Evolutionary conservation across 2,888 invertebrate species (phyloP), one percentile per base, ranked within the genome.

Genomic region (Aleiodes leptofemur): DNA sequence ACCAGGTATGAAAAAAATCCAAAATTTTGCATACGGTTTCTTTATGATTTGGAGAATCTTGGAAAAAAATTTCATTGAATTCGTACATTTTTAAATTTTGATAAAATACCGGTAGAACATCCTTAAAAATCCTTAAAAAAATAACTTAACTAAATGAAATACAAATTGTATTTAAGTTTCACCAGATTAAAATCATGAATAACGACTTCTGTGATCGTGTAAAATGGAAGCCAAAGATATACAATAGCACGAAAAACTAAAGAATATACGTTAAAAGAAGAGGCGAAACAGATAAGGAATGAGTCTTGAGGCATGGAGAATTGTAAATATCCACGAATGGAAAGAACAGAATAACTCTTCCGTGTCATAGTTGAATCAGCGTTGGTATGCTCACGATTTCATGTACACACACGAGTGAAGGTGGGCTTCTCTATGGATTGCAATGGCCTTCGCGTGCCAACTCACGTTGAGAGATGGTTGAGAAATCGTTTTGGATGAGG

Each of bases 361-460:
- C 56, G 66, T 72, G 72, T 72, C 57, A 53, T 53, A 72, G 51
- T 50, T 51, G 64, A 51, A 48, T 53, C 53, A 38, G 53, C 48
- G 64, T 43, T n/a, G 66, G 72, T 72, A 72, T 72, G 64, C 56
- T 38, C 16, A 64, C 29, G 64, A 72, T 72, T 72, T 66, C 56
- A 66, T 66, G 66, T 66, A 66, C 29, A 72, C 64, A 66, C 29
- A 72, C 64, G 64, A 51, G 55, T 55, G 23, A 34, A 53, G 34
- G 7, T 34, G 31, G 14, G 38, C 3, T 38, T 43, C 38, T 43
- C 16, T 23, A 14, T 34, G 43, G 55, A 23, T 55, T 55, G 56
- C 55, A 66, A 56, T 72, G 72, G 64, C 72, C 66, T 72, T 72
- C 55, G 72, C 72, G 72, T 72, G 72, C 66, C 55, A 55, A 38